Conservation (phyloP, 2,888 invertebrate species). For the Drosophila putrida region DNA sequence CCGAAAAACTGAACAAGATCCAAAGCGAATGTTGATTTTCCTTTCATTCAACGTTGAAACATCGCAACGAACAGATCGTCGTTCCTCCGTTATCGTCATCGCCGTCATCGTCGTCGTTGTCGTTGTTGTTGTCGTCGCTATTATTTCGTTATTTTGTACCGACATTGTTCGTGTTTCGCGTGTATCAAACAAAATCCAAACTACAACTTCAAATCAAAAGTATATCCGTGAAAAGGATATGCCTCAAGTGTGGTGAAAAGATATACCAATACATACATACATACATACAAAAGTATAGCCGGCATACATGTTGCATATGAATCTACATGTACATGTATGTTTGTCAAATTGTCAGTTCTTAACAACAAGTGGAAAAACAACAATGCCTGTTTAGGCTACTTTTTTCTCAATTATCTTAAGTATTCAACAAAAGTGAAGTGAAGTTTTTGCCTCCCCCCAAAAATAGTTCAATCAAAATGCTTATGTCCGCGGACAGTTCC, state of each 20-base stretch:
- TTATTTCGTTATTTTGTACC: slow-evolving; percentile 27
- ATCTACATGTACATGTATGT: slow-evolving; percentile 22
- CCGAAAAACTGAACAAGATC: slow-evolving; percentile 83
- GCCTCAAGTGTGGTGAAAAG: slow-evolving; percentile 20
- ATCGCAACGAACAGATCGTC: slow-evolving; percentile 83
- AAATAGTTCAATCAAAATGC: slow-evolving; percentile 77
- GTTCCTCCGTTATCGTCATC: slow-evolving; percentile 56
- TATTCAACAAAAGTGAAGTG: slow-evolving; percentile 36
- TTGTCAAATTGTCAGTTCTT: slow-evolving; percentile 25
- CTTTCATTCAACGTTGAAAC: slow-evolving; percentile 83
- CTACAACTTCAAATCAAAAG: neutral
- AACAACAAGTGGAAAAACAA: slow-evolving; percentile 45
- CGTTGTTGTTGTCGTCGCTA: slow-evolving; percentile 48
- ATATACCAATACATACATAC: slow-evolving; percentile 5
- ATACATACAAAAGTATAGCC: neutral
- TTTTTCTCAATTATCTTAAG: slow-evolving; percentile 2
- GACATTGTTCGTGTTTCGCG: slow-evolving; percentile 14
- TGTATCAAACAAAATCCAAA: slow-evolving; percentile 2
- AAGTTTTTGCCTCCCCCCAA: slow-evolving; percentile 11
- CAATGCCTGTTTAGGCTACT: slow-evolving; percentile 56
- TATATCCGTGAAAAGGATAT: slow-evolving; percentile 19
- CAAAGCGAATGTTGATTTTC: slow-evolving; percentile 84
- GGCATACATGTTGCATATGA: slow-evolving; percentile 12
- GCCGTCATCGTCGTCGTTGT: slow-evolving; percentile 37
- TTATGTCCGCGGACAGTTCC: slow-evolving; percentile 86